phyloP scores from a whole-genome alignment of 2,888 invertebrate species.

The Notodromas monacha region DNA sequence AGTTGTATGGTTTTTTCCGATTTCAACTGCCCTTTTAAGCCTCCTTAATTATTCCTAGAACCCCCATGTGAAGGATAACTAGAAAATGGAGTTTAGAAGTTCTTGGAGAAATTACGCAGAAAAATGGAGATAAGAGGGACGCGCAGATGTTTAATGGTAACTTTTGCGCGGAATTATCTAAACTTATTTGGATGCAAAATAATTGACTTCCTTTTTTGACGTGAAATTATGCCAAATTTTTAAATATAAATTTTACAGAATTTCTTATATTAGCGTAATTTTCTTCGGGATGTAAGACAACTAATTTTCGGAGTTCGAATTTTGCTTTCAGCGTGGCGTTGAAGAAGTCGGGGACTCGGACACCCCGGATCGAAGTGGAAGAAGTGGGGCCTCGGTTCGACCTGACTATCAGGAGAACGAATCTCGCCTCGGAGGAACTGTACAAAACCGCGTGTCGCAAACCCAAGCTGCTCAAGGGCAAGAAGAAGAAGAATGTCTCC shows the following conservation, averaged over 20 bases:
- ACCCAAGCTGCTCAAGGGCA: constrained; percentile 39
- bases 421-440: constrained; percentile 59
- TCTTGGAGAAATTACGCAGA: no score
- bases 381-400: constrained; percentile 81
- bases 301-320: constrained; percentile 10
- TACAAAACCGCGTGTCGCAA: constrained; percentile 45
- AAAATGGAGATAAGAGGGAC: no score
- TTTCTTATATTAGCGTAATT: background rate
- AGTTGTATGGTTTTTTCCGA: no score
- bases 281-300: constrained; percentile 8
- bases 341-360: constrained; percentile 62
- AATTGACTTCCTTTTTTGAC: constrained; percentile 15
- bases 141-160: background rate
- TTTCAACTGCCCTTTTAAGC: no score
- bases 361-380: constrained; percentile 61
- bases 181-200: constrained; percentile 1
- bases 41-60: no score
- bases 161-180: background rate
- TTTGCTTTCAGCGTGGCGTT: constrained; percentile 41
- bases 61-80: no score
- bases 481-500: constrained; percentile 64
- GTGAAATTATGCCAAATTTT: no score
- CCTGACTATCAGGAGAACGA: constrained; percentile 46
- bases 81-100: no score
- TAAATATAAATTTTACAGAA: no score